phyloP scores from a whole-genome alignment of 2,797 vertebrate species.

The Neostethus bicornis region DNA sequence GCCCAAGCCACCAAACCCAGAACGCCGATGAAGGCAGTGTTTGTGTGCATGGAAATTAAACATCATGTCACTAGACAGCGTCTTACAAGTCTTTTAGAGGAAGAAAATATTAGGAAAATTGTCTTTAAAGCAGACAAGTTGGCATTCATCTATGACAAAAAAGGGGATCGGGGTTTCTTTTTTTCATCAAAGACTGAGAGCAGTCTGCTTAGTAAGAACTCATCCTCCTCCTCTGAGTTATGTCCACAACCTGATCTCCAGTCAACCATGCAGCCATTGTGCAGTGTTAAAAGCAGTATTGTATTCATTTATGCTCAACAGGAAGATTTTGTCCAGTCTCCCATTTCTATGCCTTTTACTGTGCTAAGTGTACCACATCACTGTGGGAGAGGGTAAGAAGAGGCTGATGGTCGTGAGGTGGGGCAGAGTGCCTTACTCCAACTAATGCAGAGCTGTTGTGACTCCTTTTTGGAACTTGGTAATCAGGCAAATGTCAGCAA shows the following conservation, averaged over 20 bases:
- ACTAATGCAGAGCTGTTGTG: conserved; percentile 72
- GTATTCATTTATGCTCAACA: conserved; percentile 67
- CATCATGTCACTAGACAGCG: conserved; percentile 54
- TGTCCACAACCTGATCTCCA: conserved; percentile 50
- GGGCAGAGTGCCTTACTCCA: conserved; percentile 85
- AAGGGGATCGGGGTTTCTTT: conserved; percentile 18
- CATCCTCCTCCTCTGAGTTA: conserved; percentile 55
- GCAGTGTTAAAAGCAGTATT: conserved; percentile 62
- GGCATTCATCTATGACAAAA: conserved; percentile 33
- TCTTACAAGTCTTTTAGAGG: conserved; percentile 56
- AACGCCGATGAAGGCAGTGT: conserved; percentile 44
- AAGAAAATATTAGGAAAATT: conserved; percentile 41
- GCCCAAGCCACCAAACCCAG: conserved; percentile 54
- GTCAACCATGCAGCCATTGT: conserved; percentile 63
- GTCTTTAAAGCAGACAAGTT: conserved; percentile 46
- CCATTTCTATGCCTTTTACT: conserved; percentile 81
- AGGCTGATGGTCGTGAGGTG: conserved; percentile 62
- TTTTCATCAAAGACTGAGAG: conserved; percentile 42
- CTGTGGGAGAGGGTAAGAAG: conserved; percentile 77
- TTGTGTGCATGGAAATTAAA: conserved; percentile 62
- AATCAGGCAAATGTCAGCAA: conserved; percentile 59
- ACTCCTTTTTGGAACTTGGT: conserved; percentile 52
- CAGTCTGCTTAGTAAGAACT: conserved; percentile 68
- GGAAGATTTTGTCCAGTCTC: conserved; percentile 58
- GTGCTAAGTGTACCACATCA: conserved; percentile 82